Evolutionary conservation across 2,797 vertebrate species (phyloP).

Genomic region (Acrossocheilus wenchowensis): DNA sequence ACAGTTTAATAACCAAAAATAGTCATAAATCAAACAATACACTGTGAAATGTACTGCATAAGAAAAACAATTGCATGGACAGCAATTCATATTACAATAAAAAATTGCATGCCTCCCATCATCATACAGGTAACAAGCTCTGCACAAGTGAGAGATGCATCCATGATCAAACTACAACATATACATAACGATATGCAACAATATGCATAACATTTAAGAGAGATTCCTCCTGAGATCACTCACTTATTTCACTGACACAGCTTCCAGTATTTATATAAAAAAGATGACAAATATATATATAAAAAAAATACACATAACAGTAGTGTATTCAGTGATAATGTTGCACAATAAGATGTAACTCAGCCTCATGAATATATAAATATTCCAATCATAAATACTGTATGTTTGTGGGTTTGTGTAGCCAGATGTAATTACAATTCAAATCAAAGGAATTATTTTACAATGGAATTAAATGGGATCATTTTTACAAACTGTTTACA

Average conservation of each 20-base stretch:
- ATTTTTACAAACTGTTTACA: slow-evolving; percentile 14
- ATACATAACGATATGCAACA: slow-evolving; percentile 40
- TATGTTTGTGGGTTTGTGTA: not conserved
- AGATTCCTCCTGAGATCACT: not conserved
- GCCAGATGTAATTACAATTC: not conserved
- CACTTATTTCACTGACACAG: slow-evolving; percentile 12
- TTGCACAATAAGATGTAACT: slow-evolving; percentile 6
- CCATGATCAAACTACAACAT: slow-evolving; percentile 26
- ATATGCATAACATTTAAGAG: slow-evolving; percentile 37
- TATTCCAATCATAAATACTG: not conserved
- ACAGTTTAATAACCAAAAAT: slow-evolving; percentile 48
- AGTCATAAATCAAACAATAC: slow-evolving; percentile 42
- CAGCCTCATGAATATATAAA: slow-evolving; percentile 5
- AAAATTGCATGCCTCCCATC: not conserved
- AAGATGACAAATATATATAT: slow-evolving; percentile 6
- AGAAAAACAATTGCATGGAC: slow-evolving; percentile 23
- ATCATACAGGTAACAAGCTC: slow-evolving; percentile 4
- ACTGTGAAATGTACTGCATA: slow-evolving; percentile 27
- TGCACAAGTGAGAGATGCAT: slow-evolving; percentile 21
- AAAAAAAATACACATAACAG: slow-evolving; percentile 1
- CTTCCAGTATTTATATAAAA: slow-evolving; percentile 12
- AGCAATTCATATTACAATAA: slow-evolving; percentile 36
- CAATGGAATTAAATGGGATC: not conserved
- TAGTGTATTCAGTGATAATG: not conserved
- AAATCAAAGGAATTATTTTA: not conserved